phyloP scores from a whole-genome alignment of 2,797 vertebrate species.

The Cynopterus sphinx region DNA sequence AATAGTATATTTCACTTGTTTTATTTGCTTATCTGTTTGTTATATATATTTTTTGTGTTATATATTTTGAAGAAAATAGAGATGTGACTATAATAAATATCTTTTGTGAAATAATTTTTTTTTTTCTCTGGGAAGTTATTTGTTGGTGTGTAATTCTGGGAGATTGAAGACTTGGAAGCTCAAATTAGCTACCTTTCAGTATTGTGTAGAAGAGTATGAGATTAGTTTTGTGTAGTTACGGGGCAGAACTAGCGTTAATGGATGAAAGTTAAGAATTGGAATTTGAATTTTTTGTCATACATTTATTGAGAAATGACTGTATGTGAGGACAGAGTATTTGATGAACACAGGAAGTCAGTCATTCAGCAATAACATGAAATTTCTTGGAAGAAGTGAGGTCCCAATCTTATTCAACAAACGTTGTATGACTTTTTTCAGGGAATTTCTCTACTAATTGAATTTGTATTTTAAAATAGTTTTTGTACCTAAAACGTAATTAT shows the following conservation, averaged over 20 bases:
- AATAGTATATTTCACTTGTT: background rate
- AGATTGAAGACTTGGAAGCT: background rate
- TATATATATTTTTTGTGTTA: background rate
- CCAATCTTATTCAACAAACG: background rate
- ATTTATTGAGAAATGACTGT: background rate
- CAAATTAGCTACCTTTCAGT: background rate
- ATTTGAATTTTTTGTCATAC: background rate
- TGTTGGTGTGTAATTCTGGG: background rate
- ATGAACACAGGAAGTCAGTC: background rate
- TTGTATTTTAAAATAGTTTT: background rate
- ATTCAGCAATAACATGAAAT: background rate
- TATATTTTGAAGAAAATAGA: slow-evolving; percentile 9
- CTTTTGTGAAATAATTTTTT: background rate
- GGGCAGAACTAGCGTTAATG: background rate
- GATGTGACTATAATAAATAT: background rate
- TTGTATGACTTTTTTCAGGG: background rate
- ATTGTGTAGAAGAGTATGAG: background rate
- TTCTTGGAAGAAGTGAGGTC: background rate
- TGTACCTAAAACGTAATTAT: background rate
- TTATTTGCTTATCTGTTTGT: background rate
- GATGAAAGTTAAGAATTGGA: background rate
- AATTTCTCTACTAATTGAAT: background rate
- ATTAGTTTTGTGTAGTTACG: background rate
- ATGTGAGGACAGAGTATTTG: background rate
- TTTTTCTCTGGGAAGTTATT: background rate